Evolutionary conservation across 2,888 invertebrate genomes (phyloP), one percentile per base, ranked within the genome.

Genomic region (Myopa testacea): DNA sequence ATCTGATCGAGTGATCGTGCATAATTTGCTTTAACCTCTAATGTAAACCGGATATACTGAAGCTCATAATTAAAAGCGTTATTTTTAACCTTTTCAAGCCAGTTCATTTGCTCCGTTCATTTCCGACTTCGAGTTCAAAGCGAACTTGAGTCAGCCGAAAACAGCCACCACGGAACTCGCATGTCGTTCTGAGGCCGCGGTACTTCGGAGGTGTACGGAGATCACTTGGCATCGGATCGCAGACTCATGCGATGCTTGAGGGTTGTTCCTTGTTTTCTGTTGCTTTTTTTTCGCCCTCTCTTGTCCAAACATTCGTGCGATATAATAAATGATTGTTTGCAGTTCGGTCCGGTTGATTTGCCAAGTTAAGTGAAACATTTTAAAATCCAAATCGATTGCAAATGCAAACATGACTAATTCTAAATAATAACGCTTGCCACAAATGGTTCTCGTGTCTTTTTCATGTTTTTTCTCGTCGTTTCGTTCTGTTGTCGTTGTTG

Each of bases 11-110:
- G 6, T 45, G 45, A 45, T 45, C 45, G 10, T 45, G 45, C 45
- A 1, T 45, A 45, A 45, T 8, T 82, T 78, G 71, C 76, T 77
- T 78, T 40, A 79, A 72, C 38, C 65, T 45, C 10, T 40, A n/a
- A 38, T 14, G 38, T 55, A 55, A 55, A 34, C 55, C 55, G 55
- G 55, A 70, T 50, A 34, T 26, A 70, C 34, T 26, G 37, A 67
- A 67, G 38, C 40, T n/a, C 45, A 67, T 70, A 70, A 52, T 70
- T 52, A n/a, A 62, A 34, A 55, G 55, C 70, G 16, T 70, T 70
- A 52, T 52, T 37, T 70, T 55, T 55, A 52, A 70, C 6, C 55
- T 14, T 70, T 70, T 37, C 55, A 6, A 26, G 12, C 70, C 70
- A 52, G 52, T 70, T 26, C 34, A 26, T 34, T 55, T 8, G 52